phyloP scores from a whole-genome alignment of 2,113 vertebrate species.

The Oxyruncus cristatus region DNA sequence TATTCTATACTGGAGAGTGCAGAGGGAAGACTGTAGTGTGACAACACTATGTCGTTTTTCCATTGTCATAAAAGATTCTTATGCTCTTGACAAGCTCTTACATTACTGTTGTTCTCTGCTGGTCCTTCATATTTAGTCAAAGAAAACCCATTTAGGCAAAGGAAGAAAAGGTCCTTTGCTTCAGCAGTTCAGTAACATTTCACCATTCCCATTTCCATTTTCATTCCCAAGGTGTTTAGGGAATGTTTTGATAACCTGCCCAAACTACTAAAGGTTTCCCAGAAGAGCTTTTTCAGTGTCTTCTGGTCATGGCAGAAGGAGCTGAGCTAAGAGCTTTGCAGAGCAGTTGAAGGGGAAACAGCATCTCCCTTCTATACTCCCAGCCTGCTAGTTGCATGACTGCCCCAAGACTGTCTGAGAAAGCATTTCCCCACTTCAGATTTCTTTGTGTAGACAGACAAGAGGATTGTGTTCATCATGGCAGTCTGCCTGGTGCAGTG shows the following conservation, averaged over 20 bases:
- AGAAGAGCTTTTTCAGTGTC: background rate
- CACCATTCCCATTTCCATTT: background rate
- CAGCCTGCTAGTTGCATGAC: rapidly evolving
- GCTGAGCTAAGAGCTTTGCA: rapidly evolving
- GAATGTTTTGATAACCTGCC: background rate
- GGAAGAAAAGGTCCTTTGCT: background rate
- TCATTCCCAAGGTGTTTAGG: background rate
- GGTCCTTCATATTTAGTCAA: background rate
- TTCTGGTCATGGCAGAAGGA: background rate
- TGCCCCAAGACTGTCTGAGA: background rate
- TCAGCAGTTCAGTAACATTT: background rate
- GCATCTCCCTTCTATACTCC: rapidly evolving
- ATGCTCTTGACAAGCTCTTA: background rate
- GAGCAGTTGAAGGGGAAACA: rapidly evolving
- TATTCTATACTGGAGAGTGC: background rate
- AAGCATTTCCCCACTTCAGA: background rate
- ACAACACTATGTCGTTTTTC: background rate
- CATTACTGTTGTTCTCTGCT: background rate
- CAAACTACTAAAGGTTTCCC: background rate
- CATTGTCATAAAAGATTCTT: background rate
- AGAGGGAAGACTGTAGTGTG: background rate
- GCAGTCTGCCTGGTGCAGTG: background rate
- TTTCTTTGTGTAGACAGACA: background rate
- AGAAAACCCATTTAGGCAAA: background rate
- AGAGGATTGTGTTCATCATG: background rate